Percentiles rank a stretch among this genome's conserved stretches.
Conservation (phyloP, 2,888 invertebrate species). For the Himalopsyche japonica region DNA sequence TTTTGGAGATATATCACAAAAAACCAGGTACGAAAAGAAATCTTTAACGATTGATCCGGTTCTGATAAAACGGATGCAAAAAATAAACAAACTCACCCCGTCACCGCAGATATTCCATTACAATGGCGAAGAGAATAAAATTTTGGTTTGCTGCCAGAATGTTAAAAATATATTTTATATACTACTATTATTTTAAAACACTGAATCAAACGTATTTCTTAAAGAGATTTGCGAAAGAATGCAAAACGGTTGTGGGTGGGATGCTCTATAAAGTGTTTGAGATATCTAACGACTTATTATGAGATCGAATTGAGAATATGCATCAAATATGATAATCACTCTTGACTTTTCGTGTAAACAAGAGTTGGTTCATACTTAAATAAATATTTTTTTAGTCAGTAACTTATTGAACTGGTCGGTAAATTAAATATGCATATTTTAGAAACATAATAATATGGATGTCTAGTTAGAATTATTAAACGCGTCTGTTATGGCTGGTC, state of each 20-base stretch:
- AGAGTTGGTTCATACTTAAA: no score
- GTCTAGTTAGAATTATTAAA: no score
- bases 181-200: conserved; percentile 28
- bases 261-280: neutral
- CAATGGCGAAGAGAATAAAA: conserved; percentile 14
- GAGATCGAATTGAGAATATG: neutral
- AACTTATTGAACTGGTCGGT: no score
- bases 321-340: no score
- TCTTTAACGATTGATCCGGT: neutral
- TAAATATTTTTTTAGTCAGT: no score
- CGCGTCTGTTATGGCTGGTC: no score
- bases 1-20: no score
- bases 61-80: neutral
- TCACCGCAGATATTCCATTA: conserved; percentile 8
- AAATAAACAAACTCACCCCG: neutral
- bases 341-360: no score
- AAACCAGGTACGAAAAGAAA: no score
- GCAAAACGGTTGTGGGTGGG: conserved; percentile 7
- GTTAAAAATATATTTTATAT: conserved; percentile 4
- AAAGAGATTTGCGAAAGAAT: neutral
- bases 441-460: no score
- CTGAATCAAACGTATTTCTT: conserved; percentile 28
- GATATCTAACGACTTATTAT: neutral
- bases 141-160: conserved; percentile 24
- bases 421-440: no score